Percentiles rank a stretch among this genome's conserved stretches.
phyloP scores from a whole-genome alignment of 2,113 vertebrate genomes.

The Lathamus discolor region DNA sequence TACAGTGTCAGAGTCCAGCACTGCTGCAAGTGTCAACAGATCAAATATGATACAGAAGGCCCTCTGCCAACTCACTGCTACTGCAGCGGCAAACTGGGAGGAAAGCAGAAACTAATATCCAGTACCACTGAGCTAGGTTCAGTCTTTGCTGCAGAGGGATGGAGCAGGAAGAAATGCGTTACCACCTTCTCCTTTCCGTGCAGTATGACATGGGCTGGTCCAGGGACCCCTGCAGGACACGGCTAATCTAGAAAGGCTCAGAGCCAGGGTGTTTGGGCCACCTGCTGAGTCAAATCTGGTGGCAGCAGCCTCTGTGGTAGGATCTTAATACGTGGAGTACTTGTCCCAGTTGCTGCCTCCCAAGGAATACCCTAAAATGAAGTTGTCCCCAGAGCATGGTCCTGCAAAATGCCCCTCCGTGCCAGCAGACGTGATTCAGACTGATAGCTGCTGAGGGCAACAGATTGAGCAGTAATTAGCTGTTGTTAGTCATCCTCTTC shows the following conservation, averaged over 20 bases:
- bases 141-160: not conserved
- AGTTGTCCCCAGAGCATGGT: not conserved
- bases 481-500: constrained; percentile 62
- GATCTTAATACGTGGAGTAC: not conserved
- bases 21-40: constrained; percentile 61
- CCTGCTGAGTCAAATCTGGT: not conserved
- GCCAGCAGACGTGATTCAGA: constrained; percentile 14
- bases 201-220: accelerated
- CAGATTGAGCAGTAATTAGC: constrained; percentile 54
- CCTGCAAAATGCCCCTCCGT: not conserved
- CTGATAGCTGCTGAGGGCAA: constrained; percentile 35
- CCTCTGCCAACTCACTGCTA: constrained; percentile 54
- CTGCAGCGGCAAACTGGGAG: constrained; percentile 37
- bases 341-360: not conserved
- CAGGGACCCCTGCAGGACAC: not conserved
- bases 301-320: not conserved
- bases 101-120: not conserved
- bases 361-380: not conserved
- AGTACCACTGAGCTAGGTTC: not conserved
- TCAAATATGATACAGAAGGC: constrained; percentile 52
- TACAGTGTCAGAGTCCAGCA: constrained; percentile 42
- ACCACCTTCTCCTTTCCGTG: not conserved
- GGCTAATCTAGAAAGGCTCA: not conserved
- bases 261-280: not conserved
- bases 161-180: not conserved